Evolutionary conservation across 1,140 invertebrate species (phyloP), one percentile per base, ranked within the genome.

Genomic region (Drosophila triauraria): DNA sequence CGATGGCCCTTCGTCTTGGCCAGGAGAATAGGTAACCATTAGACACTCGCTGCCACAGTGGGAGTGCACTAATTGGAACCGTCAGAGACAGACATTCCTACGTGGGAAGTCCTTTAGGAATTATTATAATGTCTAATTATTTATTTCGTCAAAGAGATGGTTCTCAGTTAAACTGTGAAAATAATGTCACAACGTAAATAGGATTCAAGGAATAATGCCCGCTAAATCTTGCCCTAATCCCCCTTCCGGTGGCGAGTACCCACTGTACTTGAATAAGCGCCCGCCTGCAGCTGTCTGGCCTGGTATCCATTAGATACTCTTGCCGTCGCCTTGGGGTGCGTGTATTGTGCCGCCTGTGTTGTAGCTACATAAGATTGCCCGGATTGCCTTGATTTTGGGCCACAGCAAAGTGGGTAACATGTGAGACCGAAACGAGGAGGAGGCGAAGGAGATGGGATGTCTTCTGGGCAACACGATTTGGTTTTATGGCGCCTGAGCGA

Each of bases 241-340:
- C 54, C 35, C n/a, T 17, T 27, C 2, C 32, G 17, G 1, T 2
- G 6, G 13, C 20, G 15, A 44, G 57, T 8, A 27, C 17, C 46
- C 65, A 70, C 67, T 68, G 67, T 62, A 68, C 12, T 35, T 23
- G 32, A 20, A 48, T 38, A 70, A 68, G 67, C 44, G 63, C 38
- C 57, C 43, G 65, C 54, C 54, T 71, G 50, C 35, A 61, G 76
- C 71, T 67, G 80, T 68, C 64, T 83, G 74, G 68, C 30, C 67
- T 54, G 70, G 72, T 85, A 85, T 81, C 82, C 74, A 85, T 85
- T 81, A 85, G 82, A 85, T 85, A 85, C 82, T 77, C 84, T 50
- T 72, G 56, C 47, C 68, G 30, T 46, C 32, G 70, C 70, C 70
- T 46, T 30, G 27, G 42, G 74, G 62, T 44, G 58, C 60, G 59